phyloP scores from a whole-genome alignment of 53 echinoderm and acorn worm species.

The Mesocentrotus franciscanus region DNA sequence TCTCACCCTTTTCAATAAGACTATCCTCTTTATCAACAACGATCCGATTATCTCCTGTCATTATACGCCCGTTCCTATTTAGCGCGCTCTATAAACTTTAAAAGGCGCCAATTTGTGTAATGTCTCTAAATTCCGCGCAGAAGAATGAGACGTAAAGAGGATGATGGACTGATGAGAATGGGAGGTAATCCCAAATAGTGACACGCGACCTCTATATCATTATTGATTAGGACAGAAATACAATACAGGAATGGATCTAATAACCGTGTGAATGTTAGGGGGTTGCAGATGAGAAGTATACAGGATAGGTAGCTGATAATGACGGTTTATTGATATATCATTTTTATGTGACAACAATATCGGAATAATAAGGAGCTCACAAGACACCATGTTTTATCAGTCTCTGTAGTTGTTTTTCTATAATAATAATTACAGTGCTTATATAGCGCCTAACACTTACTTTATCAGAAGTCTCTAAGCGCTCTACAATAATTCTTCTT shows the following conservation, averaged over 20 bases:
- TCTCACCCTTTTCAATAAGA: background rate
- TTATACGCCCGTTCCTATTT: background rate
- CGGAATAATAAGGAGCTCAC: too few species aligned
- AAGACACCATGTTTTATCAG: too few species aligned
- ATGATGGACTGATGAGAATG: background rate
- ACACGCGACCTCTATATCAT: conserved; percentile 17
- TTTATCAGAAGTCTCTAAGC: too few species aligned
- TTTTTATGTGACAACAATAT: too few species aligned
- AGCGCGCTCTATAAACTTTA: conserved; percentile 12
- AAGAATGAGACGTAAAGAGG: background rate
- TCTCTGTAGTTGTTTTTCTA: too few species aligned
- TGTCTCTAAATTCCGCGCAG: background rate
- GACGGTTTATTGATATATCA: too few species aligned
- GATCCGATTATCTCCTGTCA: conserved; percentile 30
- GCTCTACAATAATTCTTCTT: too few species aligned
- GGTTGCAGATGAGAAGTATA: background rate
- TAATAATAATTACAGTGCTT: too few species aligned
- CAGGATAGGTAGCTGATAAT: too few species aligned
- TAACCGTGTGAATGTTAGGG: background rate
- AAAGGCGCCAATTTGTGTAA: conserved; percentile 26
- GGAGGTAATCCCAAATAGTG: conserved; percentile 17
- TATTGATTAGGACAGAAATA: background rate
- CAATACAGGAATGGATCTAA: background rate
- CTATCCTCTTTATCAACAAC: background rate
- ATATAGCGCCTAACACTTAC: too few species aligned